Evolutionary conservation across 2,888 invertebrate genomes (phyloP).

Genomic region (Pediacus dermestoides): DNA sequence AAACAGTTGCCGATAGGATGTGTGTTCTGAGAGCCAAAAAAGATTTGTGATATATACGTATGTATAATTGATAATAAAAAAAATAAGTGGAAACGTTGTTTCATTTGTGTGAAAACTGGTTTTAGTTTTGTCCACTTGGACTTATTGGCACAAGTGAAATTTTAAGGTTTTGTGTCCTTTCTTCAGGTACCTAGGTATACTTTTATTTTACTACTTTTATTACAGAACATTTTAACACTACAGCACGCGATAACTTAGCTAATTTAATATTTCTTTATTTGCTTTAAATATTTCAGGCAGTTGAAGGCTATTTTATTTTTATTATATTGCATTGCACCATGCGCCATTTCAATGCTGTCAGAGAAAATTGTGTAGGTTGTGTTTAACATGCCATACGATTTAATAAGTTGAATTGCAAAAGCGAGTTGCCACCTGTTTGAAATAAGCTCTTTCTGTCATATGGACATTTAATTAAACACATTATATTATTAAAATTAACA

Average conservation of each 20-base stretch:
- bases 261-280: no score
- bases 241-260: no score
- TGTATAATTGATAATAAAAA: conserved; percentile 53
- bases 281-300: no score
- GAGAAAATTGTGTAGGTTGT: conserved; percentile 20
- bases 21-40: conserved; percentile 69
- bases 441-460: conserved; percentile 11
- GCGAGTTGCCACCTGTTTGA: conserved; percentile 22
- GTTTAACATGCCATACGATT: conserved; percentile 21
- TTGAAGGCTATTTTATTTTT: no score
- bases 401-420: conserved; percentile 22
- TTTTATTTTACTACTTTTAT: no score
- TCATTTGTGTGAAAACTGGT: conserved; percentile 30
- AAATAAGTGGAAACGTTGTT: conserved; percentile 41
- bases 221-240: no score
- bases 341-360: conserved; percentile 7
- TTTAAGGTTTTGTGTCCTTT: no score
- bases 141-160: conserved; percentile 10
- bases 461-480: neutral
- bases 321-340: no score
- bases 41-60: conserved; percentile 72
- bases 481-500: no score
- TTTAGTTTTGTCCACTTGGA: conserved; percentile 9
- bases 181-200: conserved; percentile 2
- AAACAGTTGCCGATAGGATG: conserved; percentile 56